A percentile compares a stretch with the other conserved stretches of the same genome.
These are phyloP conservation scores for Nyctereutes procyonoides DNA, from an alignment of 2,113 vertebrate species.

Conservation along the genomic window DNA sequence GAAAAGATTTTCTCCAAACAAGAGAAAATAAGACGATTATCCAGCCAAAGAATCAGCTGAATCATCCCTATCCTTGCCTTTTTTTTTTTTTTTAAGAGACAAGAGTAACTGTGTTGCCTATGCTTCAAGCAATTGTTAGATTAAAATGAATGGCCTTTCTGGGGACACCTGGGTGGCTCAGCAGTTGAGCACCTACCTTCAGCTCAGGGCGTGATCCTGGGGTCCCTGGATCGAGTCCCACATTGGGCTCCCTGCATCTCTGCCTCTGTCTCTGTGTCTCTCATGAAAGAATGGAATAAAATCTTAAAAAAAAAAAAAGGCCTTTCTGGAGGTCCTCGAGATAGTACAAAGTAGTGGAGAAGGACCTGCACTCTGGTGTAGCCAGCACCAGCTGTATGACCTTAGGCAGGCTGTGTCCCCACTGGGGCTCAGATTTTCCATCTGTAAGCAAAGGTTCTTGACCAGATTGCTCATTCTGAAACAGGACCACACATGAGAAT, in stretches of 20 bases:
- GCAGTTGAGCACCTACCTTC: too few relatives aligned
- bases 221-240: too few relatives aligned
- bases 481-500: not conserved
- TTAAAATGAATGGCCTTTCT: not conserved
- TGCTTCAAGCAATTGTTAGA: not conserved
- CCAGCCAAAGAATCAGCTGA: not conserved
- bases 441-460: not conserved
- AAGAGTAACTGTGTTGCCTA: not conserved
- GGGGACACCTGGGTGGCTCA: too few relatives aligned
- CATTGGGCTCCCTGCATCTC: too few relatives aligned
- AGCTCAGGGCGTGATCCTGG: too few relatives aligned
- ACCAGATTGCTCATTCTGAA: not conserved
- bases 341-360: too few relatives aligned
- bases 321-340: not conserved
- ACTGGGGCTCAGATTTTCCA: not conserved
- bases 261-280: too few relatives aligned
- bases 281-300: too few relatives aligned
- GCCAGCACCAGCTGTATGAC: accelerated
- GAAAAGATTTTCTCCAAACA: not conserved
- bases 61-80: not conserved
- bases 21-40: not conserved
- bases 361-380: not conserved
- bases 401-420: not conserved
- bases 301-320: not conserved
- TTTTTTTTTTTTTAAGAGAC: not conserved